Evolutionary conservation across 2,113 vertebrate species (phyloP).

Genomic region (Antechinus stuartii): DNA sequence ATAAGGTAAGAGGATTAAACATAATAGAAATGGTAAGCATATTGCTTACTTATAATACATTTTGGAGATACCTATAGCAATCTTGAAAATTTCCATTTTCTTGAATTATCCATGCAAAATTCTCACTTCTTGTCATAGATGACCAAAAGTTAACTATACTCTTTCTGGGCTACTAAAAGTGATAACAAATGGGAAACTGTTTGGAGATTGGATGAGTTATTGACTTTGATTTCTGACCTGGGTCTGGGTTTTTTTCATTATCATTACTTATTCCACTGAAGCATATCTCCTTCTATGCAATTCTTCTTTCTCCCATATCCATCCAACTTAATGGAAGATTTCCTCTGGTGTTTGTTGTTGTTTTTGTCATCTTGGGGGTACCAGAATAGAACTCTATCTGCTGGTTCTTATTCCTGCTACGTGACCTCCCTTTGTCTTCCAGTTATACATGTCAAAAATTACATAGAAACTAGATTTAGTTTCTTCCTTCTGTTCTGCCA

Average conservation of each 20-base stretch:
- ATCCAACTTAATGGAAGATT: not conserved
- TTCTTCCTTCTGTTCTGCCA: not conserved
- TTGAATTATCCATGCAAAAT: not conserved
- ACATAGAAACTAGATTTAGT: not conserved
- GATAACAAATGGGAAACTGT: not conserved
- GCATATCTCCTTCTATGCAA: not conserved
- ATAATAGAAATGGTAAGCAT: not conserved
- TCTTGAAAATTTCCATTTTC: not conserved
- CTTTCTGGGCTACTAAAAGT: not conserved
- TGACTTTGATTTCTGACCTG: not conserved
- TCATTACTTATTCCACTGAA: not conserved
- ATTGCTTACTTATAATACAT: not conserved
- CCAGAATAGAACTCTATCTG: not conserved
- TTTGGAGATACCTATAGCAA: not conserved
- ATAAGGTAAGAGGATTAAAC: not conserved
- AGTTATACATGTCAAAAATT: not conserved
- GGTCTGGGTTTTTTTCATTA: not conserved
- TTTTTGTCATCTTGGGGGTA: not conserved
- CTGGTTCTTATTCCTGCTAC: not conserved
- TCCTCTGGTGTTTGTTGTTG: not conserved
- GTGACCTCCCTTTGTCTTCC: not conserved
- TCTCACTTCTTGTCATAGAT: not conserved
- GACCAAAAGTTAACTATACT: not conserved
- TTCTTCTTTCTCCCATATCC: not conserved
- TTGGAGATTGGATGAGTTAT: not conserved